Conservation (phyloP, 2,797 vertebrate species). For the Zalophus californianus region DNA sequence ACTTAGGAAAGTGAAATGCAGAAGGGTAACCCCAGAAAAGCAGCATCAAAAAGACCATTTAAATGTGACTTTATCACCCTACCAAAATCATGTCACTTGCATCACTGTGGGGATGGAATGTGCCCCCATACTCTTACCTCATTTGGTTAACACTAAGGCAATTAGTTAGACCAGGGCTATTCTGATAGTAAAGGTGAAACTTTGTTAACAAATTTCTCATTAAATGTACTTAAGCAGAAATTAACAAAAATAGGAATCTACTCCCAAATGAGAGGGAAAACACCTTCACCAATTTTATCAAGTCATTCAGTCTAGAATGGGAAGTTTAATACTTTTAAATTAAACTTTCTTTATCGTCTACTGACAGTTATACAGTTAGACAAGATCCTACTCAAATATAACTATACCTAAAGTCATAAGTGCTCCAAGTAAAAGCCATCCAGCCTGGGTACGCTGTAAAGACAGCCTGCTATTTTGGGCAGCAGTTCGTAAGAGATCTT, state of each 20-base stretch:
- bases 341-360: slow-evolving; percentile 21
- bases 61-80: not conserved
- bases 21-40: not conserved
- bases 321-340: slow-evolving; percentile 20
- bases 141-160: not conserved
- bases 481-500: slow-evolving; percentile 97
- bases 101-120: not conserved
- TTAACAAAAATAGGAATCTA: slow-evolving; percentile 14
- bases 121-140: not conserved
- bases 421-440: slow-evolving; percentile 98
- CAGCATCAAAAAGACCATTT: not conserved
- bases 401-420: slow-evolving; percentile 97
- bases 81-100: not conserved
- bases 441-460: slow-evolving; percentile 97
- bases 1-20: not conserved
- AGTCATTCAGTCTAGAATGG: slow-evolving; percentile 28
- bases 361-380: slow-evolving; percentile 35
- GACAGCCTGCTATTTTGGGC: slow-evolving; percentile 98
- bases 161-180: not conserved
- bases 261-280: slow-evolving; percentile 11
- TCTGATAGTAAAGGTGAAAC: slow-evolving; percentile 25
- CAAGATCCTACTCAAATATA: slow-evolving; percentile 48
- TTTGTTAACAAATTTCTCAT: slow-evolving; percentile 16
- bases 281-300: slow-evolving; percentile 5
- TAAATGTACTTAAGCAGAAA: slow-evolving; percentile 23